Evolutionary conservation across 1,140 invertebrate species (phyloP), one percentile per base, ranked within the genome.

Genomic region (Brachionus sp.): DNA sequence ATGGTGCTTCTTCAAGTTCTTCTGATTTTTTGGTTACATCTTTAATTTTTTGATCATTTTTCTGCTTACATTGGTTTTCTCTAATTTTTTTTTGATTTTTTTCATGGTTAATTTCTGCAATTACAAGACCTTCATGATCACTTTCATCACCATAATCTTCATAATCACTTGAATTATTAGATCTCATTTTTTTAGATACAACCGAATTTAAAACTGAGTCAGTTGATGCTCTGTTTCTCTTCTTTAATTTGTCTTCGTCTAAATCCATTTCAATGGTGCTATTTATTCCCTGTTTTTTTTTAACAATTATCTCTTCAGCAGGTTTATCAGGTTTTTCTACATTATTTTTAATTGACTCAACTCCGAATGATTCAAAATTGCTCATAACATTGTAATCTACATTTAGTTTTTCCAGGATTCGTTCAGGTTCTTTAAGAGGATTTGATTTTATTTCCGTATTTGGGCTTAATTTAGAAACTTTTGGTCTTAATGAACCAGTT

Each of bases 331-430:
- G 7, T 25, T 9, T 35, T 4, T 39, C 35, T 39, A 6, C 6
- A 42, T 6, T 10, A 9, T 29, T 9, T 19, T 73, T 16, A 16
- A 7, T 13, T 29, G 25, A 75, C 5, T 9, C 19, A 75, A 75
- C 70, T 0, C 70, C 77, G 10, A 80, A 80, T 25, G 77, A 80
- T n/a, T 80, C 77, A 19, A 80, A 62, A 62, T 62, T 42, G 16
- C 33, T 80, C 1, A 80, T n/a, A 1, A 80, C 12, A 39, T 25
- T 25, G 33, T 80, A 80, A 35, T 80, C 77, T 12, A 80, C 23
- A 23, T 62, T 80, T 80, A 66, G 16, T 44, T 80, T 57, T 75
- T 75, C 70, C 12, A 75, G n/a, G 25, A 75, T 10, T 6, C 70
- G 70, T 2, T 80, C 44, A 9, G 46, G 39, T 62, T 46, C 42